Conservation (phyloP, 2,888 invertebrate genomes). For the Plagodis dolabraria region DNA sequence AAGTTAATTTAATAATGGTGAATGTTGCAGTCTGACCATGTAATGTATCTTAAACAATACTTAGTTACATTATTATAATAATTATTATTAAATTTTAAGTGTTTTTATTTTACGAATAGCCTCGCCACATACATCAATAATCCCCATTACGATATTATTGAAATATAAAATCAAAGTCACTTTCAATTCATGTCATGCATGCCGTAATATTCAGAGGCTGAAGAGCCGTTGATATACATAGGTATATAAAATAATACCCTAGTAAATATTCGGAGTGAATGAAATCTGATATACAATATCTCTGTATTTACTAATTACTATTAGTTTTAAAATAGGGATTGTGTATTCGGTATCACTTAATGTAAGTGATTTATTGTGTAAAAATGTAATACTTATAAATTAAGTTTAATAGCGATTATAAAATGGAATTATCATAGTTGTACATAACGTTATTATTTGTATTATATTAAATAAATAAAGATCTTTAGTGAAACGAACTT, state of each 20-base stretch:
- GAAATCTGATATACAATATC: slow-evolving; percentile 3
- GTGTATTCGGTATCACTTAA: slow-evolving; percentile 14
- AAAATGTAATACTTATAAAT: slow-evolving; percentile 45
- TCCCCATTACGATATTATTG: too few relatives aligned
- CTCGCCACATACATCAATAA: too few relatives aligned
- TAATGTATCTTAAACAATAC: too few relatives aligned
- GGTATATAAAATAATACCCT: too few relatives aligned
- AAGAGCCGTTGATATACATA: too few relatives aligned
- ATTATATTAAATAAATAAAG: slow-evolving; percentile 79
- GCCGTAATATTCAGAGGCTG: too few relatives aligned
- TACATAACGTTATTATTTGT: slow-evolving; percentile 83
- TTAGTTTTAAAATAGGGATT: slow-evolving; percentile 14
- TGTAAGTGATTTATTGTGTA: slow-evolving; percentile 23
- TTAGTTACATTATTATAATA: too few relatives aligned
- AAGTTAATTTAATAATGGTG: slow-evolving; percentile 1
- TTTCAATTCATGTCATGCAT: too few relatives aligned
- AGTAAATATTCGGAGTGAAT: not conserved
- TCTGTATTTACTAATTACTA: slow-evolving; percentile 6
- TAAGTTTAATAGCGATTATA: slow-evolving; percentile 53
- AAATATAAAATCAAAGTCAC: too few relatives aligned
- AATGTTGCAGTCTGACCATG: not conserved
- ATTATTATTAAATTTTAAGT: too few relatives aligned
- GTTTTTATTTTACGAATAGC: too few relatives aligned
- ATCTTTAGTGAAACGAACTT: slow-evolving; percentile 73
- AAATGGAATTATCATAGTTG: slow-evolving; percentile 65